These are phyloP conservation scores for Neolamprologus multifasciatus DNA, from an alignment of 2,797 vertebrate genomes.

Conservation along the genomic window DNA sequence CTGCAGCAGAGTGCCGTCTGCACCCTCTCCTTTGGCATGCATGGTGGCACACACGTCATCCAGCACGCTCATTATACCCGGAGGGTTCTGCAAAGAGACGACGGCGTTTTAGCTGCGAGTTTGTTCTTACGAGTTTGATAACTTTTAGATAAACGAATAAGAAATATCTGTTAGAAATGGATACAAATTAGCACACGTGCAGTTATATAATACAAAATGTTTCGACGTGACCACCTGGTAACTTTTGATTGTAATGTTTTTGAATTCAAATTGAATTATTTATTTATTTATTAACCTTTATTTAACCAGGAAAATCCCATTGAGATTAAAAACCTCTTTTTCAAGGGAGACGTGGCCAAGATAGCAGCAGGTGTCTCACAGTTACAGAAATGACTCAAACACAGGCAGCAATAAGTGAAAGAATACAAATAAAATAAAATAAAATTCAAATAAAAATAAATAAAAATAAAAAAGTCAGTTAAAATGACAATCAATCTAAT, in stretches of 20 bases:
- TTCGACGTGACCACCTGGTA: background rate
- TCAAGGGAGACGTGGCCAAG: fast-evolving
- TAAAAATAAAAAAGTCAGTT: too few relatives aligned
- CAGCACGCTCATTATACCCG: conserved; percentile 93
- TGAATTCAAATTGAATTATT: fast-evolving
- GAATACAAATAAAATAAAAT: too few relatives aligned
- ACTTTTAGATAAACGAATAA: background rate
- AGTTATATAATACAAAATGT: background rate
- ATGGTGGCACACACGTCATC: conserved; percentile 97
- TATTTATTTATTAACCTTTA: too few relatives aligned
- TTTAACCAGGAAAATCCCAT: fast-evolving
- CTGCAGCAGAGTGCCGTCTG: conserved; percentile 89
- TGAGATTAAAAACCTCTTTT: too few relatives aligned
- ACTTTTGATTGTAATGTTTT: background rate
- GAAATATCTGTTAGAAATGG: background rate
- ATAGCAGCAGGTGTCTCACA: too few relatives aligned
- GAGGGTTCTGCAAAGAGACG: conserved; percentile 79
- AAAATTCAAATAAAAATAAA: too few relatives aligned
- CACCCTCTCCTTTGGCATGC: conserved; percentile 91
- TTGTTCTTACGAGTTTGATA: fast-evolving
- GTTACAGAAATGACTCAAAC: too few relatives aligned
- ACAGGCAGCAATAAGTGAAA: too few relatives aligned
- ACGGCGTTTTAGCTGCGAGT: background rate
- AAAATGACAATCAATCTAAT: too few relatives aligned
- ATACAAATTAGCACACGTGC: background rate